Conservation (phyloP, 1,140 invertebrate species). For the Bombus vancouverensis region DNA sequence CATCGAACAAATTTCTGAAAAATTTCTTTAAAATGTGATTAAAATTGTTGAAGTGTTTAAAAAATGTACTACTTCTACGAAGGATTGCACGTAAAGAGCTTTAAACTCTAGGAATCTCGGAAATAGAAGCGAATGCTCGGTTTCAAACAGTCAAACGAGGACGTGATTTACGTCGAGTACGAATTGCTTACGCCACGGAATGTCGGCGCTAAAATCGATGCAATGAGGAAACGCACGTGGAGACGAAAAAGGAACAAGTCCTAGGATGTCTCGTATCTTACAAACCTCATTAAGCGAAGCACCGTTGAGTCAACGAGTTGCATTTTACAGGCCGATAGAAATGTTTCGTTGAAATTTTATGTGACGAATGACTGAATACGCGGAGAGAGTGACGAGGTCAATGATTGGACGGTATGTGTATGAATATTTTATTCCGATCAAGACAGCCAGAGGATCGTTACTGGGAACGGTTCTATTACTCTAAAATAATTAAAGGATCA, state of each 20-base stretch:
- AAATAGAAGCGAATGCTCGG: not conserved
- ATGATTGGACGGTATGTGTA: not conserved
- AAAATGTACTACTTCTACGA: not conserved
- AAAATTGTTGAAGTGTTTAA: too few relatives aligned
- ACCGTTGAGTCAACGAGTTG: not conserved
- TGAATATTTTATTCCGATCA: not conserved
- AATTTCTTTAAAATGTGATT: not conserved
- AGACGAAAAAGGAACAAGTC: not conserved
- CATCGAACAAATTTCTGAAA: too few relatives aligned
- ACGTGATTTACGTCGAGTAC: constrained; percentile 33
- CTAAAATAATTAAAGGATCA: too few relatives aligned
- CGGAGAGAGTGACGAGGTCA: not conserved
- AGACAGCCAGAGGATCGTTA: too few relatives aligned
- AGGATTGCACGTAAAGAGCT: not conserved
- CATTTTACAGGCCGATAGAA: not conserved
- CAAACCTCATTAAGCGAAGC: constrained; percentile 27
- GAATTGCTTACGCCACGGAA: constrained; percentile 30
- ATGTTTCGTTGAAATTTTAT: not conserved
- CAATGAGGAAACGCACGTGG: not conserved
- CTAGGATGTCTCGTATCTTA: constrained; percentile 41
- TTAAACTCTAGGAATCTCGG: not conserved
- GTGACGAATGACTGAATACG: not conserved
- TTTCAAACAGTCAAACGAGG: not conserved
- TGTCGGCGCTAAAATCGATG: not conserved
- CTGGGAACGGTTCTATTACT: too few relatives aligned